Conservation (phyloP, 2,113 vertebrate species). For the Pelusios castaneus region DNA sequence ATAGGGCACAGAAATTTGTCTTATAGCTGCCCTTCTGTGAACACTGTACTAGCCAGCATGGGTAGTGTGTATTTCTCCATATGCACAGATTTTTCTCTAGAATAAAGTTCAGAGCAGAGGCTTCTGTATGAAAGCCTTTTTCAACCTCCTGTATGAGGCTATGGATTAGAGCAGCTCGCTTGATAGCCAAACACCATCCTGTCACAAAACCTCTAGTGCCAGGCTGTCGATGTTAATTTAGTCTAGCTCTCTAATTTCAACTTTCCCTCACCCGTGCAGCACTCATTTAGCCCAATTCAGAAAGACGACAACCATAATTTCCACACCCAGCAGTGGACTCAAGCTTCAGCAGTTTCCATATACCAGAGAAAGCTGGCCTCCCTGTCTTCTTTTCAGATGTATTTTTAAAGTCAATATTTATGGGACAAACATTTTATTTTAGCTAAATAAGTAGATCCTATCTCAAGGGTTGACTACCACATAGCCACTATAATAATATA, state of each 20-base stretch:
- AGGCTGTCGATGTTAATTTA: background rate
- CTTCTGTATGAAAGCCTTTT: background rate
- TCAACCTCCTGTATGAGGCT: fast-evolving
- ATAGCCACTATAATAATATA: background rate
- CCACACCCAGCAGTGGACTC: background rate
- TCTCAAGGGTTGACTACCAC: background rate
- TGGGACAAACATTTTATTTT: background rate
- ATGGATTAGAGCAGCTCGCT: background rate
- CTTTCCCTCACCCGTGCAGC: background rate
- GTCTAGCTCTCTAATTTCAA: background rate
- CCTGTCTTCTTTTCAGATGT: background rate
- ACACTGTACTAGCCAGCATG: fast-evolving
- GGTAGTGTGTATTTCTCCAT: fast-evolving
- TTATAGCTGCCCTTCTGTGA: fast-evolving
- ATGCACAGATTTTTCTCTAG: background rate
- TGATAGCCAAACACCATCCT: background rate
- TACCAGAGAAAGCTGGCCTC: fast-evolving
- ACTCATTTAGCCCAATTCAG: background rate
- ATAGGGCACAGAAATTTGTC: background rate
- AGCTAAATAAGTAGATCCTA: background rate
- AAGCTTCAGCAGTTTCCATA: fast-evolving
- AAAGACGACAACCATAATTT: background rate
- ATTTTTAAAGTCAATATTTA: fast-evolving
- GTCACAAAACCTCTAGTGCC: background rate
- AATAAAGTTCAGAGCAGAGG: fast-evolving